phyloP scores from a whole-genome alignment of 2,113 vertebrate species.

The Harpagus bidentatus region DNA sequence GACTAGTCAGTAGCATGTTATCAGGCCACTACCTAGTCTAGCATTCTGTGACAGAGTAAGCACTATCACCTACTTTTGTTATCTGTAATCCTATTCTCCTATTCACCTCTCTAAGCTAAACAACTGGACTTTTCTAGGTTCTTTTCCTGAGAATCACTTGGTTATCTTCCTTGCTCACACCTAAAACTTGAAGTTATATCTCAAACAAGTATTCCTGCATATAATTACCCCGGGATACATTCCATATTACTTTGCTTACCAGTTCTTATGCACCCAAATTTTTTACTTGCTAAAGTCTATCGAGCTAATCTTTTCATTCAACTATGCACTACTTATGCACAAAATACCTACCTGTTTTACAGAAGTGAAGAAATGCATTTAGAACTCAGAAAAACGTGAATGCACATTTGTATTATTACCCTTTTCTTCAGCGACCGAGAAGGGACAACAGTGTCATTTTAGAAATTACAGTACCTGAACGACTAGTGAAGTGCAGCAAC shows the following conservation, averaged over 20 bases:
- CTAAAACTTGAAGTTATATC: background rate
- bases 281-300: background rate
- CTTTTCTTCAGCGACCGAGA: background rate
- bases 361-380: background rate
- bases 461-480: background rate
- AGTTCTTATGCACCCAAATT: background rate
- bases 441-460: background rate
- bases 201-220: background rate
- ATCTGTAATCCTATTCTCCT: background rate
- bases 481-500: background rate
- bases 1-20: background rate
- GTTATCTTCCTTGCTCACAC: background rate
- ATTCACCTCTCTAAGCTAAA: background rate
- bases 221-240: background rate
- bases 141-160: background rate
- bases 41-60: background rate
- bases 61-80: background rate
- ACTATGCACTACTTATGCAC: background rate
- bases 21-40: background rate
- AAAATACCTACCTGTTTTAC: background rate
- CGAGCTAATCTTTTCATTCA: background rate
- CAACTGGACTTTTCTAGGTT: background rate
- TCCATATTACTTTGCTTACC: background rate
- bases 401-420: background rate
- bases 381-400: background rate